phyloP scores from a whole-genome alignment of 2,888 invertebrate genomes.

The Pocota personata region DNA sequence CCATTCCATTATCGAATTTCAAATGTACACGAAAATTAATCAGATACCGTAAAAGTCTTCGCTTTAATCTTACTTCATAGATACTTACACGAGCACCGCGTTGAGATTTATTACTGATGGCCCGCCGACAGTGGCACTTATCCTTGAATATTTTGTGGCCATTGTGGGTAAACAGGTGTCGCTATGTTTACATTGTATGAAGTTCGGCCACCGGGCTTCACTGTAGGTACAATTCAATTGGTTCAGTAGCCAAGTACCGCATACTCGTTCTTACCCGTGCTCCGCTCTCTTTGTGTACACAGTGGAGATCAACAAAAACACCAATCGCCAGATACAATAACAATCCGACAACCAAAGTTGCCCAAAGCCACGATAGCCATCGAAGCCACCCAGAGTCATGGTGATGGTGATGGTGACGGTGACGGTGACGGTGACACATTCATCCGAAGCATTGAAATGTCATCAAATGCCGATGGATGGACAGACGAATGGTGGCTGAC shows the following conservation, averaged over 20 bases:
- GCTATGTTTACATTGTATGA: conserved; percentile 46
- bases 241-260: conserved; percentile 45
- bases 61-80: conserved; percentile 28
- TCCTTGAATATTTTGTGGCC: conserved; percentile 70
- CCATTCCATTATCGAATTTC: conserved; percentile 26
- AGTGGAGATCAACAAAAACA: conserved; percentile 42
- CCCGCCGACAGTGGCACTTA: conserved; percentile 49
- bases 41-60: background rate
- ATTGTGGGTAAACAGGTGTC: conserved; percentile 69
- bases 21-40: conserved; percentile 25
- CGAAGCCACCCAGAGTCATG: conserved; percentile 40
- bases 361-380: conserved; percentile 20
- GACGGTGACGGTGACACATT: conserved; percentile 43
- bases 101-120: background rate
- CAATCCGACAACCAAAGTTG: conserved; percentile 43
- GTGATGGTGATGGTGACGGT: conserved; percentile 42
- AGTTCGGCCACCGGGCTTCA: conserved; percentile 72
- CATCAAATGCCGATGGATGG: conserved; percentile 15
- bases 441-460: conserved; percentile 8
- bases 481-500: background rate
- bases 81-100: background rate
- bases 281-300: conserved; percentile 17
- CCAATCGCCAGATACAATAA: conserved; percentile 61
- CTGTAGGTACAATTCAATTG: conserved; percentile 56
- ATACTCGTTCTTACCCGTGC: too few relatives aligned